Evolutionary conservation across 1,140 invertebrate species (phyloP), one percentile per base, ranked within the genome.

Genomic region (Paramacrobiotus metropolitanus): DNA sequence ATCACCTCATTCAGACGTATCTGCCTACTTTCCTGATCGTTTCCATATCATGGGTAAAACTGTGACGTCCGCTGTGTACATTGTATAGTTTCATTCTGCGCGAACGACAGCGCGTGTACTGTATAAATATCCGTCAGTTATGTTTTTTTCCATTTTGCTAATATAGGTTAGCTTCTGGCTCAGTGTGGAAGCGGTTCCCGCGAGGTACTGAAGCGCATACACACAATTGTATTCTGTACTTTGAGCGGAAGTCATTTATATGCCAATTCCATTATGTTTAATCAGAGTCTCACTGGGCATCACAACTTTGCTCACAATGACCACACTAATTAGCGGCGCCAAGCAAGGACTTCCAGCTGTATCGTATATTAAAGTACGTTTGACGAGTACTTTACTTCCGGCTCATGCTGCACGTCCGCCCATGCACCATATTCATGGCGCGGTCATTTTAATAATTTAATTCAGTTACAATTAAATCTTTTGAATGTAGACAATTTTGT

Each of bases 1-100:
- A 86, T 69, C 88, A 89, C 66, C 75, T 90, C 59, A 85, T 90
- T 79, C 86, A 89, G 65, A 89, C 87, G 68, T 90, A 86, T 66
- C 79, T 89, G 62, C 87, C 87, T 1, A 87, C 85, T 2, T 86
- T 88, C 74, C 78, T 89, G 64, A 81, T 90, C 61, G 86, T 89
- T 2, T 81, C 82, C 18, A 84, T 87, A 62, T 88, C 86, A 0
- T 90, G 86, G 86, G 86, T 89, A 20, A 86, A 86, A 0, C 89
- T 89, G 68, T 89, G 86, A 86, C 72, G 4, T 55, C 24, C n/a
- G 9, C 34, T 40, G 9, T n/a, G 34, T 40, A 40, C n/a, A n/a
- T 40, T 40, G n/a, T n/a, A n/a, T 40, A 40, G 9, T 40, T 40
- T 9, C n/a, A 40, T n/a, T 40, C 9, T 9, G 34, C n/a, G 34